phyloP scores from a whole-genome alignment of 1,140 invertebrate genomes.

The Drosophila dunni region DNA sequence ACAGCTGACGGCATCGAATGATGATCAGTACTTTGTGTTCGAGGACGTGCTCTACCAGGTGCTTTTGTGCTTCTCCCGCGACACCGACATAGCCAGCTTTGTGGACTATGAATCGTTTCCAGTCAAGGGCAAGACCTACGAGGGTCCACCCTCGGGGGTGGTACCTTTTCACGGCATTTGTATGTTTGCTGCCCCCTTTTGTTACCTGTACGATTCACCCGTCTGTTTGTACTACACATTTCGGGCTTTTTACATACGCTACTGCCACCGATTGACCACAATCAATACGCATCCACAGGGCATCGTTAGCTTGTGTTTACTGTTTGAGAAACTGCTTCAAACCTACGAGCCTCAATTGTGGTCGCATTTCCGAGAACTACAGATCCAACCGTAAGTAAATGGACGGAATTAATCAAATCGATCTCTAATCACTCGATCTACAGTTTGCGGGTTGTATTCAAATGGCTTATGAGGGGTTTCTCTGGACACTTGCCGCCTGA shows the following conservation, averaged over 20 bases:
- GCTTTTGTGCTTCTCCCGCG: constrained; percentile 96
- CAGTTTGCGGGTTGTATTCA: constrained; percentile 91
- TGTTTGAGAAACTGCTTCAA: constrained; percentile 96
- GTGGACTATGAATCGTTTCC: constrained; percentile 88
- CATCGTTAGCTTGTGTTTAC: constrained; percentile 91
- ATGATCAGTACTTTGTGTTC: constrained; percentile 99
- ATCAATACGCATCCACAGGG: constrained; percentile 96
- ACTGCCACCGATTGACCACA: constrained; percentile 95
- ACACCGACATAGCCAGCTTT: constrained; percentile 90
- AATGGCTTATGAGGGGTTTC: constrained; percentile 97
- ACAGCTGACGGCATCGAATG: constrained; percentile 97
- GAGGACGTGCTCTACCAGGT: constrained; percentile 98
- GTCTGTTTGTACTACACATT: constrained; percentile 95
- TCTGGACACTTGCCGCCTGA: constrained; percentile 96
- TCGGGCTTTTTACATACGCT: constrained; percentile 95
- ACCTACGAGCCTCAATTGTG: constrained; percentile 95
- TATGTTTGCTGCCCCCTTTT: constrained; percentile 98
- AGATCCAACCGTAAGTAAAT: constrained; percentile 94
- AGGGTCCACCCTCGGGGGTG: constrained; percentile 94
- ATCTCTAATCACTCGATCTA: too few species aligned
- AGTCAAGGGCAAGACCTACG: constrained; percentile 90
- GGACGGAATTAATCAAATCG: background rate
- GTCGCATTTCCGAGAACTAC: constrained; percentile 94
- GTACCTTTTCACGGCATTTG: constrained; percentile 98
- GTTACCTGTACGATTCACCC: constrained; percentile 96